A percentile compares a stretch with the other conserved stretches of the same genome.
Conservation (phyloP, 1,140 invertebrate species). For the Steinernema feltiae region DNA sequence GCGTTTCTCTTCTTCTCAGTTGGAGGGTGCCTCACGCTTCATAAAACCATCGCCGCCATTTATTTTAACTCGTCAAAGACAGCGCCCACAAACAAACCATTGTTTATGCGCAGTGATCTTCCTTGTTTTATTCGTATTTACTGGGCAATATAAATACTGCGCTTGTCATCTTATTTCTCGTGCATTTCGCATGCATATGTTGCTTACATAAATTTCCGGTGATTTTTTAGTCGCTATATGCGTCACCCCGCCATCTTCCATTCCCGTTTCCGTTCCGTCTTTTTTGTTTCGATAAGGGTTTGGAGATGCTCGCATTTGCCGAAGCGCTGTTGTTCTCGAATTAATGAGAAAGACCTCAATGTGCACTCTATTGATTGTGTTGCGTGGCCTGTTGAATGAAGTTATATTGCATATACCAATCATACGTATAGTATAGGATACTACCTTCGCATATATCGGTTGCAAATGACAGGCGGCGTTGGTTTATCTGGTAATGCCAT, state of each 20-base stretch:
- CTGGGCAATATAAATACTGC: no score
- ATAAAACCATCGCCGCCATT: constrained; percentile 15
- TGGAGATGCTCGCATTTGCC: not conserved
- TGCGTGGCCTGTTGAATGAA: not conserved
- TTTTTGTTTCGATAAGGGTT: not conserved
- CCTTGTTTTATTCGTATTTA: no score
- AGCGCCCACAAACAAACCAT: not conserved
- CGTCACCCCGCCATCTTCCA: no score
- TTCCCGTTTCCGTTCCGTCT: not conserved
- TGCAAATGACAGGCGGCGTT: not conserved
- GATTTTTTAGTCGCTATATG: no score
- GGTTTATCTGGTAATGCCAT: no score
- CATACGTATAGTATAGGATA: no score
- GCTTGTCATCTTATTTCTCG: no score
- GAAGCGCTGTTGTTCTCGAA: not conserved
- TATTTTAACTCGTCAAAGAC: not conserved
- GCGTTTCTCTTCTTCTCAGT: not conserved
- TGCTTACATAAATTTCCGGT: no score
- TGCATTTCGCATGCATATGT: no score
- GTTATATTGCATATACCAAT: not conserved
- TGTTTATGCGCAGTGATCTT: not conserved
- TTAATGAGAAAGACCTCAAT: constrained; percentile 13
- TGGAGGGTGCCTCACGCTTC: not conserved
- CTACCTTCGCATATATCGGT: not conserved
- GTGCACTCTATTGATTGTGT: constrained; percentile 7